A percentile compares a stretch with the other conserved stretches of the same genome.
These are phyloP conservation scores for Colletes latitarsis DNA, from an alignment of 1,140 invertebrate genomes.

Conservation along the genomic window DNA sequence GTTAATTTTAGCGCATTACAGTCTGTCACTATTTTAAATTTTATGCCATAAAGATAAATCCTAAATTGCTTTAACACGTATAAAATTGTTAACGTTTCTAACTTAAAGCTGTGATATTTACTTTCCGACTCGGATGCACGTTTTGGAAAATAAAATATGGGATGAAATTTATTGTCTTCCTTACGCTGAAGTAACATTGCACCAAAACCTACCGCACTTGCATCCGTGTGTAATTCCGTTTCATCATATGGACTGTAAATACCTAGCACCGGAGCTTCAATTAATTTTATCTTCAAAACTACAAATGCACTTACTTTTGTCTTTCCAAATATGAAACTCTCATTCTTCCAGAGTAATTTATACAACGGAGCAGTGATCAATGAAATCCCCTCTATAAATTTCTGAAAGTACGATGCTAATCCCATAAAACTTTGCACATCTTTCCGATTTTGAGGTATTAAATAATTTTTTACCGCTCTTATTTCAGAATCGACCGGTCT, in stretches of 20 bases:
- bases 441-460: not conserved
- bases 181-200: not conserved
- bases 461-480: not conserved
- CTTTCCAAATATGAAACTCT: not conserved
- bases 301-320: not conserved
- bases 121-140: not conserved
- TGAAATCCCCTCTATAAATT: not conserved
- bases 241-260: not conserved
- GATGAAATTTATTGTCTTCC: not conserved
- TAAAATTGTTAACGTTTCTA: not conserved
- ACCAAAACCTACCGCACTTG: not conserved
- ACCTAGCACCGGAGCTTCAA: not conserved
- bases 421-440: not conserved
- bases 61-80: not conserved
- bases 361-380: not conserved
- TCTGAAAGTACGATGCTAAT: not conserved
- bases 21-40: slow-evolving; percentile 16
- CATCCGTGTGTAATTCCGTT: not conserved
- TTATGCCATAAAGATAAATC: not conserved
- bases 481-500: not conserved
- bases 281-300: not conserved
- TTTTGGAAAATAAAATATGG: slow-evolving; percentile 3
- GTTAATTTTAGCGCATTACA: not conserved
- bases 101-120: slow-evolving; percentile 1
- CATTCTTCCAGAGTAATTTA: not conserved